These are phyloP conservation scores for Theocolax elegans DNA, from an alignment of 1,140 invertebrate species.

Conservation along the genomic window DNA sequence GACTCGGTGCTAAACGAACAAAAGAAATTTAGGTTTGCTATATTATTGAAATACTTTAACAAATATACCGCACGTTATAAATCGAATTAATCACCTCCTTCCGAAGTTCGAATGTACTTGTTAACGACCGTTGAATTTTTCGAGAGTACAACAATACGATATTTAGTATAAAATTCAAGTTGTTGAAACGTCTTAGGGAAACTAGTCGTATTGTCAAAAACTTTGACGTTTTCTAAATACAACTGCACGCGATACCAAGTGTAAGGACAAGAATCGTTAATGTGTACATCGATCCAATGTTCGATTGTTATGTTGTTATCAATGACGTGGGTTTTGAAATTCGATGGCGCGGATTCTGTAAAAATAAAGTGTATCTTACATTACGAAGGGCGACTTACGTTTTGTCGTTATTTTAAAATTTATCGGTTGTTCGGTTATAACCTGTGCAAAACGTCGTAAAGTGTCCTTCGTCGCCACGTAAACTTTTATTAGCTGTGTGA, in stretches of 20 bases:
- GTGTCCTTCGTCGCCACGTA: neutral
- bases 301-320: constrained; percentile 23
- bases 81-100: constrained; percentile 29
- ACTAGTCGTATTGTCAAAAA: neutral
- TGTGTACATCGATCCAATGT: constrained; percentile 1
- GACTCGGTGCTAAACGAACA: constrained; percentile 9
- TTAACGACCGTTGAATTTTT: constrained; percentile 9
- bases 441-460: constrained; percentile 31
- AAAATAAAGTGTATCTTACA: neutral
- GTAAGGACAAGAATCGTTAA: constrained; percentile 33
- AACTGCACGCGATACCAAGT: constrained; percentile 35
- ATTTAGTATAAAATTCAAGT: constrained; percentile 4
- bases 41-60: neutral
- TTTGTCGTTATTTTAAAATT: neutral
- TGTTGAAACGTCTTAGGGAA: constrained; percentile 21
- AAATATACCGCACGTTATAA: neutral
- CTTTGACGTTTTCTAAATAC: neutral
- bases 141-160: constrained; percentile 8
- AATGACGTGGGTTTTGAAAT: constrained; percentile 6
- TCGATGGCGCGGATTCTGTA: constrained; percentile 14
- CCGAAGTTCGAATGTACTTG: constrained; percentile 4
- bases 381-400: neutral
- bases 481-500: neutral
- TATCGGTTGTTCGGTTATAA: neutral
- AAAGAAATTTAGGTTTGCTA: constrained; percentile 4